Conservation (phyloP, 2,888 invertebrate genomes). For the Lycaena phlaeas region DNA sequence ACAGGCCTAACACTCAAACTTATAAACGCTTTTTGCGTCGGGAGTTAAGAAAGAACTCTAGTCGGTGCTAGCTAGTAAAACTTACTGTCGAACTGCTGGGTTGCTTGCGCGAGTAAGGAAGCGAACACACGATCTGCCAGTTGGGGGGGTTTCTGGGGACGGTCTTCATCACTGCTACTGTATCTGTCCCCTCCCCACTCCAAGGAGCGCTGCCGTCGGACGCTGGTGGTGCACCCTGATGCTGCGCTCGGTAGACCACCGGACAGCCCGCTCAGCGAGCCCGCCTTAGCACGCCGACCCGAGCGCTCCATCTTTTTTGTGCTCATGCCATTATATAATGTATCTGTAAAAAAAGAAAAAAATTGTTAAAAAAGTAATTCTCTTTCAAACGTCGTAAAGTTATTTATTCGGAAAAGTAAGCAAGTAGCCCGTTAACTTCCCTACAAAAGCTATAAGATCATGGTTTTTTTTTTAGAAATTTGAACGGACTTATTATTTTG, state of each 20-base stretch:
- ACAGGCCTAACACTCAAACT: too few species aligned
- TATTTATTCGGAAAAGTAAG: too few species aligned
- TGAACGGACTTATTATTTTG: too few species aligned
- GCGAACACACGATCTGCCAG: conserved; percentile 68
- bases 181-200: conserved; percentile 73
- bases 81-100: conserved; percentile 67
- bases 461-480: too few species aligned
- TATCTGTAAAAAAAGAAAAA: conserved; percentile 39
- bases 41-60: too few species aligned
- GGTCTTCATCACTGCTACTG: conserved; percentile 70
- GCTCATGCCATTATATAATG: conserved; percentile 48
- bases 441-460: too few species aligned
- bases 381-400: too few species aligned
- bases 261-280: conserved; percentile 56
- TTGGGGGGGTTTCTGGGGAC: conserved; percentile 62
- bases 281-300: conserved; percentile 57
- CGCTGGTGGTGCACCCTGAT: conserved; percentile 34
- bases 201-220: conserved; percentile 71
- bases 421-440: too few species aligned
- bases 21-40: too few species aligned
- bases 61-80: too few species aligned
- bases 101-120: conserved; percentile 67
- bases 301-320: conserved; percentile 56
- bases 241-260: conserved; percentile 41
- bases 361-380: not conserved